Percentiles rank a stretch among this genome's conserved stretches.
These are phyloP conservation scores for Trichonephila clavata DNA, from an alignment of 1,140 invertebrate species.

Conservation along the genomic window DNA sequence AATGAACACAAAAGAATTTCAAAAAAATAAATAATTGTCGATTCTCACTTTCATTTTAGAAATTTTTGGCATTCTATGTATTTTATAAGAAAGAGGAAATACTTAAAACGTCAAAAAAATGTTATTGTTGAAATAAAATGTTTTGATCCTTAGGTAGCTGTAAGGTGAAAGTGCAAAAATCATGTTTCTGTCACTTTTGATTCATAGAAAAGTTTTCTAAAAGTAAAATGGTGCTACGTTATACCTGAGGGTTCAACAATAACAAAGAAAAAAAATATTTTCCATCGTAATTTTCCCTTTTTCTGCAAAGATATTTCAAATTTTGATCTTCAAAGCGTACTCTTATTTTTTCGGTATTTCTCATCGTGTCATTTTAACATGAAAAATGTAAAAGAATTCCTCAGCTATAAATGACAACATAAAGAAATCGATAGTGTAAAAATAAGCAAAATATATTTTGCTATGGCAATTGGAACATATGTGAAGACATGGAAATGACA, in stretches of 20 bases:
- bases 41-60: background rate
- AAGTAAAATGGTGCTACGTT: conserved; percentile 16
- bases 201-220: conserved; percentile 1
- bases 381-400: conserved; percentile 28
- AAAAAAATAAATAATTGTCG: background rate
- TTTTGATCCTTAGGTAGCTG: background rate
- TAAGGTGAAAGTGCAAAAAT: conserved; percentile 6
- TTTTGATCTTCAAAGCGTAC: conserved; percentile 37
- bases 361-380: conserved; percentile 31
- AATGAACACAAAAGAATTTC: too few relatives aligned
- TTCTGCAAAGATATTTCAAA: conserved; percentile 36
- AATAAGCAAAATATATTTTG: conserved; percentile 35
- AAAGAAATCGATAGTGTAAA: conserved; percentile 26
- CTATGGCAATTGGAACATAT: background rate
- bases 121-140: background rate
- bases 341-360: conserved; percentile 18
- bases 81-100: too few relatives aligned
- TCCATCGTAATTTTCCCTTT: background rate
- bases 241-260: background rate
- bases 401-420: conserved; percentile 19
- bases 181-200: conserved; percentile 50
- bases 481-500: background rate
- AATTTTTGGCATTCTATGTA: background rate
- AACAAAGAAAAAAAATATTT: conserved; percentile 6
- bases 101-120: background rate